phyloP scores from a whole-genome alignment of 2,888 invertebrate genomes.

The Diaphora mendica region DNA sequence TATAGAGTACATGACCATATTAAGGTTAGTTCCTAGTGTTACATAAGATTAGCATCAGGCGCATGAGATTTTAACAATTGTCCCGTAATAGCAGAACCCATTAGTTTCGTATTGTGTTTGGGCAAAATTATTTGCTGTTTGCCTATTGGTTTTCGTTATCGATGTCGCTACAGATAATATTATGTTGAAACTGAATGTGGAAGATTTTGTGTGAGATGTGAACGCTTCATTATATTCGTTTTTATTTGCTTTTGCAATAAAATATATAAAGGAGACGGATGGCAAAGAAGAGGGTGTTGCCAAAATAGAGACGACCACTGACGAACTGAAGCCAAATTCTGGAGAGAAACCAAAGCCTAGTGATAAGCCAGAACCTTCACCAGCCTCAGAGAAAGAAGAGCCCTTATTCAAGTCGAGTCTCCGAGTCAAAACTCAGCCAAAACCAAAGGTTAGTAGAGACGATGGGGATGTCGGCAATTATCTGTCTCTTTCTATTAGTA shows the following conservation, averaged over 20 bases:
- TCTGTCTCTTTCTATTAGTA: slow-evolving; percentile 74
- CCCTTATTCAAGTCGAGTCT: slow-evolving; percentile 83
- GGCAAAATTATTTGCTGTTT: slow-evolving; percentile 72
- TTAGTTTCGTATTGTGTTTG: slow-evolving; percentile 61
- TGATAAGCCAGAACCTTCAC: slow-evolving; percentile 64
- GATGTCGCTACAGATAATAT: slow-evolving; percentile 65
- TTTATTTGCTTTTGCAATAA: slow-evolving; percentile 82
- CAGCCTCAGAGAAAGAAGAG: slow-evolving; percentile 78
- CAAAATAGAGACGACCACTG: slow-evolving; percentile 82
- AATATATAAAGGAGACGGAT: slow-evolving; percentile 75
- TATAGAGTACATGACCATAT: slow-evolving; percentile 43
- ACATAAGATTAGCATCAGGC: slow-evolving; percentile 50
- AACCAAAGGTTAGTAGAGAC: slow-evolving; percentile 79
- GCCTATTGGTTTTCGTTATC: slow-evolving; percentile 62
- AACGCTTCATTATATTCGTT: slow-evolving; percentile 72
- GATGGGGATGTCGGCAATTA: slow-evolving; percentile 49
- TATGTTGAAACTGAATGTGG: slow-evolving; percentile 55
- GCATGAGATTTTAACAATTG: slow-evolving; percentile 58
- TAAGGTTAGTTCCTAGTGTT: slow-evolving; percentile 40
- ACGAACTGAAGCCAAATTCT: slow-evolving; percentile 79
- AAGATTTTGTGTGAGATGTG: slow-evolving; percentile 59
- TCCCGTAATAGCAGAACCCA: slow-evolving; percentile 36
- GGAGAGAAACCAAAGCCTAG: slow-evolving; percentile 66
- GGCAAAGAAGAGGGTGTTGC: slow-evolving; percentile 78
- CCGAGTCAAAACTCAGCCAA: slow-evolving; percentile 72